Base-by-base conservation (phyloP, 2,113 vertebrate genomes). In the Cisticola juncidis region DNA sequence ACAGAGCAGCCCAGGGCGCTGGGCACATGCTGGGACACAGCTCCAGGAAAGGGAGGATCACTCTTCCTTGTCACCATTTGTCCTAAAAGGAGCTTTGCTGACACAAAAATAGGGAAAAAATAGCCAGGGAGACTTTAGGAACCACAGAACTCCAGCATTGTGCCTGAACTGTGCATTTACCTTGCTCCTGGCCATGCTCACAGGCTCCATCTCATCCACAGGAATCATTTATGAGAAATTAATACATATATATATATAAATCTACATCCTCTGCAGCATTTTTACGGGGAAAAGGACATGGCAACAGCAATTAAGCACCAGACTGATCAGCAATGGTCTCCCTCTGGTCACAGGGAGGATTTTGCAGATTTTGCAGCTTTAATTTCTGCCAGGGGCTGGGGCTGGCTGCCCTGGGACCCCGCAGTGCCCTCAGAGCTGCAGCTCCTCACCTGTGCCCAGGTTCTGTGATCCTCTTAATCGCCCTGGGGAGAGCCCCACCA, bases 1-100 rank as follows among this genome's bases (percentile, higher is more conserved):
- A 20, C 19, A 48, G 40, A 33, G 12, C 70, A 54, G 35, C 18
- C 8, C 0, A 0, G 16, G 14, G 20, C 33, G 31, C 8, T 7
- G 20, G 29, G 35, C 18, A 8, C 2, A 4, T 24, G 13, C 31
- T 29, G 50, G 62, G 61, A 56, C 12, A 21, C 50, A 13, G 44
- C 45, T 28, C 21, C 5, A 4, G 14, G 22, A 40, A 35, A 29
- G 24, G 11, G 28, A 56, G 45, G 25, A 54, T 40, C 14, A 10
- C 26, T 50, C 16, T 47, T 70, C 25, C 21, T 21, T 45, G 18
- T 14, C 61, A 62, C 15, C 2, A 1, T 53, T 57, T 72, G 10
- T 17, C 50, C 48, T 29, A 3, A 54, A 40, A 69, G 23, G 20
- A 66, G 23, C n/a, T 87, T 64, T 76, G 36, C 61, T 82, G 66